Percentiles rank a stretch among this genome's conserved stretches.
Conservation (phyloP, 2,888 invertebrate genomes). For the Lepidonotus clava region DNA sequence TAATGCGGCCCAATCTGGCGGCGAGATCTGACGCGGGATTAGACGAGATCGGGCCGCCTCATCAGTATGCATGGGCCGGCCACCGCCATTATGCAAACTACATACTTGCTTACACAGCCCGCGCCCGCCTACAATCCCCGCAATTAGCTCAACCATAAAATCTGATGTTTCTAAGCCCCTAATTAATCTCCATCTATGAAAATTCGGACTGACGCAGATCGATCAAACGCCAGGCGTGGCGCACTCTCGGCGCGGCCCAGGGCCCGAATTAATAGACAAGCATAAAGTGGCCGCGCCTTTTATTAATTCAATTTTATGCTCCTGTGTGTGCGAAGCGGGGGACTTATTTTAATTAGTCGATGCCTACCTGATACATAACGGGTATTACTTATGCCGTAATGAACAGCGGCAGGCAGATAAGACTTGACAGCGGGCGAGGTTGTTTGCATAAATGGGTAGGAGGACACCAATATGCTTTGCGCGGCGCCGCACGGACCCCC, state of each 20-base stretch:
- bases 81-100: constrained; percentile 56
- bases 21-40: constrained; percentile 50
- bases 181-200: constrained; percentile 57
- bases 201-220: constrained; percentile 42
- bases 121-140: constrained; percentile 6
- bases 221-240: background rate
- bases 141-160: constrained; percentile 57
- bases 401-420: background rate
- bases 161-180: constrained; percentile 54
- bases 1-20: constrained; percentile 37
- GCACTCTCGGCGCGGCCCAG: background rate
- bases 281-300: constrained; percentile 30
- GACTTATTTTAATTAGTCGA: constrained; percentile 22
- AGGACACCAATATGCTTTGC: too few relatives aligned
- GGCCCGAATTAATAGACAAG: constrained; percentile 53
- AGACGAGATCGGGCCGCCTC: constrained; percentile 9
- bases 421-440: background rate
- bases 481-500: too few relatives aligned
- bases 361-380: constrained; percentile 12
- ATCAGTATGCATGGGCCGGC: constrained; percentile 55
- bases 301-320: constrained; percentile 50
- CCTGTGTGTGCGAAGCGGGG: background rate
- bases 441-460: too few relatives aligned
- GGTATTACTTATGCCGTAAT: constrained; percentile 8
- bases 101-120: constrained; percentile 52